Conservation (phyloP, 1,140 invertebrate species). For the Geopemphigus sp. region DNA sequence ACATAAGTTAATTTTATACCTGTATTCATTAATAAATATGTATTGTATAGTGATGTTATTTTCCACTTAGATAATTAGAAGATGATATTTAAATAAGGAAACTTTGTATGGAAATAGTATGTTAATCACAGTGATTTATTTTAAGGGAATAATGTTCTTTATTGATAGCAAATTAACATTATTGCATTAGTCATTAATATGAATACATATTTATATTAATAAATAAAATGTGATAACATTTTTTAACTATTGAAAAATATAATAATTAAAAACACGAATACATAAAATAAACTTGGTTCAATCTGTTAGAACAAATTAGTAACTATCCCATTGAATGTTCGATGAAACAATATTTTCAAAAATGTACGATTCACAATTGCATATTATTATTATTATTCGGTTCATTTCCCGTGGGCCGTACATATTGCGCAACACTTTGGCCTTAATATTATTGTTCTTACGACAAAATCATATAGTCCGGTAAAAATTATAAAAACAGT, state of each 20-base stretch:
- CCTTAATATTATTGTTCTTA: no score
- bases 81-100: not conserved
- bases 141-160: slow-evolving; percentile 6
- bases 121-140: slow-evolving; percentile 22
- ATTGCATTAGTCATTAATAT: not conserved
- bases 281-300: no score
- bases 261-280: not conserved
- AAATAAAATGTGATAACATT: slow-evolving; percentile 8
- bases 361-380: no score
- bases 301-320: no score
- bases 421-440: no score
- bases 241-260: not conserved
- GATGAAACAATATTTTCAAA: no score
- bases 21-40: slow-evolving; percentile 43
- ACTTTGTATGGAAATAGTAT: not conserved
- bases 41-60: slow-evolving; percentile 34
- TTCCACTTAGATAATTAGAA: slow-evolving; percentile 17
- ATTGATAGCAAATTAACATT: not conserved
- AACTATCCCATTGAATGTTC: no score
- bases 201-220: no score
- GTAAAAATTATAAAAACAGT: no score
- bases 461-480: no score
- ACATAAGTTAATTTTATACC: slow-evolving; percentile 44
- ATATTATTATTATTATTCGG: no score
- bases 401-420: no score